These are phyloP conservation scores for Tinea trinotella DNA, from an alignment of 2,888 invertebrate genomes.

Conservation along the genomic window DNA sequence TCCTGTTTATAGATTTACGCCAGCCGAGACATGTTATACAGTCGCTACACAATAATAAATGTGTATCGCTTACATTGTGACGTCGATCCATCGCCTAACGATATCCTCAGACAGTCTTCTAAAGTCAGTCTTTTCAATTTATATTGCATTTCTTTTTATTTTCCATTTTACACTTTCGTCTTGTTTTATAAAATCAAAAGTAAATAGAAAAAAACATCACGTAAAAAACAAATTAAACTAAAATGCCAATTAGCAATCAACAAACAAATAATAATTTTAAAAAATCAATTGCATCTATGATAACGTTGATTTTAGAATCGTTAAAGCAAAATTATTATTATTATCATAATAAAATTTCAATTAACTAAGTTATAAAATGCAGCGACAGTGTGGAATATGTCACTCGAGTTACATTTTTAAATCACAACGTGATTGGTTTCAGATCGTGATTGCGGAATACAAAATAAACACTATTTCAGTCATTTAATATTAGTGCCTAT, in stretches of 20 bases:
- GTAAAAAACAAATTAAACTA: slow-evolving; percentile 14
- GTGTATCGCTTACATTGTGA: slow-evolving; percentile 5
- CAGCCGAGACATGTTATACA: slow-evolving; percentile 8
- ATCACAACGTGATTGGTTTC: not conserved
- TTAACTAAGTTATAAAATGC: slow-evolving; percentile 10
- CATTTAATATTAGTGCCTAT: slow-evolving; percentile 1
- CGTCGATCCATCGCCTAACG: slow-evolving; percentile 14
- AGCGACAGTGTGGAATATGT: not conserved
- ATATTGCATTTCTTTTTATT: slow-evolving; percentile 48
- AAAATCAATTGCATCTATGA: not conserved
- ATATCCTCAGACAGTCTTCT: slow-evolving; percentile 59
- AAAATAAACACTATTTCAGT: not conserved
- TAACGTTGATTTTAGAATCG: not conserved
- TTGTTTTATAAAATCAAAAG: slow-evolving; percentile 1
- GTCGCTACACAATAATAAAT: slow-evolving; percentile 9
- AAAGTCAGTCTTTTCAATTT: slow-evolving; percentile 67
- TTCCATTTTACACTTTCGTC: slow-evolving; percentile 9
- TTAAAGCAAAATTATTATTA: not conserved
- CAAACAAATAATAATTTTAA: not conserved
- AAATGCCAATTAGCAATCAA: slow-evolving; percentile 9
- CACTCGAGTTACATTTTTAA: not conserved
- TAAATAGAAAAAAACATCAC: slow-evolving; percentile 7
- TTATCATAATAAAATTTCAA: not conserved
- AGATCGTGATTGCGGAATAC: not conserved
- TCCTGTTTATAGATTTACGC: slow-evolving; percentile 1